Evolutionary conservation across 2,888 invertebrate genomes (phyloP), one percentile per base, ranked within the genome.

Genomic region (Thecophora atra): DNA sequence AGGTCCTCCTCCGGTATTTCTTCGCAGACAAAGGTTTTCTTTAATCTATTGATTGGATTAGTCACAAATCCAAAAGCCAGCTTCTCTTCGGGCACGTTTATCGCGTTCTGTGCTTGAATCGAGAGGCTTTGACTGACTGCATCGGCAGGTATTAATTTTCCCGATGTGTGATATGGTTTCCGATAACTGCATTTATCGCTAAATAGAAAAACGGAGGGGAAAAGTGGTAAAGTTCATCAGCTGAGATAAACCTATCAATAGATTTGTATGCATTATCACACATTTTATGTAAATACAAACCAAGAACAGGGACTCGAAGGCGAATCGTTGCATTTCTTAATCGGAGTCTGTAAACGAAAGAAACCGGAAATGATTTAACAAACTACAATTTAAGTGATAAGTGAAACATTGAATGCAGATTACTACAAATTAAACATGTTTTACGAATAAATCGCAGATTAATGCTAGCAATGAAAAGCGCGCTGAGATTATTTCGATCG

Each of bases 41-140:
- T 58, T 6, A 26, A 58, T 0, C 82, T 81, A 67, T 89, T 88
- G 19, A 84, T 79, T 1, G 90, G 90, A 30, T 79, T 76, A 19
- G 85, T 87, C 13, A 85, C 83, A 73, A 88, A 89, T 2, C 90
- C 90, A 75, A 88, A 90, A 5, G 87, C 82, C 8, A 90, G 78
- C 75, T 86, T 87, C 11, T 88, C 88, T 79, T 90, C 90, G 0
- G 87, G 86, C 7, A 87, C 83, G 24, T 82, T 81, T 56, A 85
- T 83, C 11, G 87, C 82, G 65, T 86, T 86, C 19, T 84, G 84
- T 15, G 86, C 82, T 73, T 87, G 86, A 60, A 84, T 82, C 1
- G 89, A 88, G 21, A 89, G 76, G 6, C 86, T 83, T 19, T 88
- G 79, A 54, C 88, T 88, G 1, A 89, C 87, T 8, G 88, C 86